Evolutionary conservation across 2,888 invertebrate genomes (phyloP), one percentile per base, ranked within the genome.

Genomic region (Polymixis lichenea): DNA sequence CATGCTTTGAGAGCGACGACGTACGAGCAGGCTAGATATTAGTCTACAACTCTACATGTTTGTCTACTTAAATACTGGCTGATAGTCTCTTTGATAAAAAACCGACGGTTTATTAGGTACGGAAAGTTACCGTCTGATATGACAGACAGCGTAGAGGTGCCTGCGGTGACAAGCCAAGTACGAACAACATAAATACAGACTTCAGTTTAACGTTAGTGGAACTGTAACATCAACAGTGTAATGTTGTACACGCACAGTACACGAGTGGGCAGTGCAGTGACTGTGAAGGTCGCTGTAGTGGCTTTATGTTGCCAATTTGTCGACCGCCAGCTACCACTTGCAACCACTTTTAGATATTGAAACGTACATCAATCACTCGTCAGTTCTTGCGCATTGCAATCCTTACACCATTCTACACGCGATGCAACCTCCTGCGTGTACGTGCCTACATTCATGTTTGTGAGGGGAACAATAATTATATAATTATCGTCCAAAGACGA

Each of bases 31-130:
- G 28, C n/a, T 22, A 17, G 43, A 19, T 19, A 5, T 15, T 66
- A 58, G n/a, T 76, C 51, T 65, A 22, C n/a, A 51, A 43, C 62
- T 25, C 9, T n/a, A 72, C 75, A 51, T 28, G 49, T 22, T 73
- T 22, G 13, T 13, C 32, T 43, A 22, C 49, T 32, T 60, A n/a
- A 43, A 25, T 43, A 15, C 46, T 49, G 9, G 17, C 25, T 60
- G 60, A 75, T 15, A 22, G 13, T 28, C 32, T 22, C 51, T 46
- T 60, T 77, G 28, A 66, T 38, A 49, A 58, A 60, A 25, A 25
- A 32, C n/a, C 17, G 46, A 51, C n/a, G 51, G 13, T 32, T 60
- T 7, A 43, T 43, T 49, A 56, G 2, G 28, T 38, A 53, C 8
- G 22, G 13, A 22, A 43, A 2, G 49, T 38, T 38, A 58, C 38